Conservation (phyloP, 1,140 invertebrate species). For the Holcopasites calliopsidis region DNA sequence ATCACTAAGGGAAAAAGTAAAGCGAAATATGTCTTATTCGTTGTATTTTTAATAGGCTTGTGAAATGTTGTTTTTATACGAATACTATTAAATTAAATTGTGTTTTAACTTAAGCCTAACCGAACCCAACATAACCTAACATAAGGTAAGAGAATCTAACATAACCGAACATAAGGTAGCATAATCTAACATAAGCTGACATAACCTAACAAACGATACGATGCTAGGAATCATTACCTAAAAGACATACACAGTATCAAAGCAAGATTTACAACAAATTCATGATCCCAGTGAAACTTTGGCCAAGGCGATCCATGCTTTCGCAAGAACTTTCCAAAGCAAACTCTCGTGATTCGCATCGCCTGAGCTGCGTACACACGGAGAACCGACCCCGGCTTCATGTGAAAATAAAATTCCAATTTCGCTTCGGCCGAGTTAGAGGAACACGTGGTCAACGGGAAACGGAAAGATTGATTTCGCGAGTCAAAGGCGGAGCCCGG, state of each 20-base stretch:
- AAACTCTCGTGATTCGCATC: background rate
- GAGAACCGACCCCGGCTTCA: background rate
- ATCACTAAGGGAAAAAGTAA: too few species aligned
- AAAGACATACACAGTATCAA: background rate
- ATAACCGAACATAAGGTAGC: too few species aligned
- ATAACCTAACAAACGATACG: background rate
- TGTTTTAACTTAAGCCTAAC: too few species aligned
- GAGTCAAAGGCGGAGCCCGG: background rate
- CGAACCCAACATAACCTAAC: too few species aligned
- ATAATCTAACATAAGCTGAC: too few species aligned
- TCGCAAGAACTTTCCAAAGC: background rate
- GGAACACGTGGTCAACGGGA: background rate
- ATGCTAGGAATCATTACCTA: too few species aligned
- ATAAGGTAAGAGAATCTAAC: too few species aligned
- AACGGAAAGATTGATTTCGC: slow-evolving; percentile 29
- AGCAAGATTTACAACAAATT: background rate
- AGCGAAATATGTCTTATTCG: too few species aligned
- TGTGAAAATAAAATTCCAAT: slow-evolving; percentile 16
- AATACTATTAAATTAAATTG: too few species aligned
- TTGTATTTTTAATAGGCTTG: too few species aligned
- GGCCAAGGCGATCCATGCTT: background rate
- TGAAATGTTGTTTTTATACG: too few species aligned
- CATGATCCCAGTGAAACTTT: background rate
- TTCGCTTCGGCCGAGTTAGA: background rate
- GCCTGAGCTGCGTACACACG: background rate